These are phyloP conservation scores for Ochlodes sylvanus DNA, from an alignment of 2,888 invertebrate species.

Conservation along the genomic window DNA sequence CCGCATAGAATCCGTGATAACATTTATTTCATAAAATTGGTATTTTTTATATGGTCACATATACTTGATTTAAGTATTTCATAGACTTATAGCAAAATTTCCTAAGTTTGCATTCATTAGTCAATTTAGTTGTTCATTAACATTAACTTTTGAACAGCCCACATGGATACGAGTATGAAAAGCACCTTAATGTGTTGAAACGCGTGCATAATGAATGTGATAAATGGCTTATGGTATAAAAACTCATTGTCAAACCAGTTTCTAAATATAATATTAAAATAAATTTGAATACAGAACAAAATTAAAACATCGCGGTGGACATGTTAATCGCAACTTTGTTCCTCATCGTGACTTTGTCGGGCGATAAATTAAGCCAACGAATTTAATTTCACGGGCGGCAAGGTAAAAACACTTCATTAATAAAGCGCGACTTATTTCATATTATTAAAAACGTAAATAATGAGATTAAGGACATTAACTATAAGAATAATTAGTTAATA, in stretches of 20 bases:
- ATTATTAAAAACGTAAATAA: slow-evolving; percentile 16
- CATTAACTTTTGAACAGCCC: no score
- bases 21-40: no score
- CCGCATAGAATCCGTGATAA: no score
- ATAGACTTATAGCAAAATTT: no score
- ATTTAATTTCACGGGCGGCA: slow-evolving; percentile 31
- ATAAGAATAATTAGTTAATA: slow-evolving; percentile 4
- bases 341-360: slow-evolving; percentile 53
- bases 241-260: neutral
- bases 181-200: neutral
- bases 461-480: slow-evolving; percentile 1
- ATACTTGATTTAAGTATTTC: no score
- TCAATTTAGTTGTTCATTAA: no score
- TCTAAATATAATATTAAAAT: neutral
- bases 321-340: slow-evolving; percentile 65
- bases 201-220: neutral
- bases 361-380: slow-evolving; percentile 59
- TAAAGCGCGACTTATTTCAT: slow-evolving; percentile 53
- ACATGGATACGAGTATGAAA: neutral
- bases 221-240: neutral
- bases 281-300: slow-evolving; percentile 40
- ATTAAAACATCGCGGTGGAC: slow-evolving; percentile 62
- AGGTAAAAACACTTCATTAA: slow-evolving; percentile 53
- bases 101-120: no score
- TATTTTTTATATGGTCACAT: no score